Evolutionary conservation across 2,113 vertebrate genomes (phyloP).

Genomic region (Carettochelys insculpta): DNA sequence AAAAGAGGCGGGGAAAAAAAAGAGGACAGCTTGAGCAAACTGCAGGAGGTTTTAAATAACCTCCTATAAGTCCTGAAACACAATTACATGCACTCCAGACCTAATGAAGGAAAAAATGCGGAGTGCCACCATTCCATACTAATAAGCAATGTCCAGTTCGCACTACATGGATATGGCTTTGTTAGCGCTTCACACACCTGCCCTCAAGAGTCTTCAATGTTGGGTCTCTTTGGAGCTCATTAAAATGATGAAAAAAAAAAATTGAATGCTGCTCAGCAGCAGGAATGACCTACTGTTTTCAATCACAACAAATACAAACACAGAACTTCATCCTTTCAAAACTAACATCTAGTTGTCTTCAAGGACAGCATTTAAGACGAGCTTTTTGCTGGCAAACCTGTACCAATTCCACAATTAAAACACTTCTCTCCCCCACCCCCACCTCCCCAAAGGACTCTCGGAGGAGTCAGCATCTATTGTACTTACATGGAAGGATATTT

Average conservation of each 20-base stretch:
- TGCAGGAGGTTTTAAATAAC: neutral
- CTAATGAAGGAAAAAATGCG: neutral
- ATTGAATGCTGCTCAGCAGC: neutral
- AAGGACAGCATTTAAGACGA: neutral
- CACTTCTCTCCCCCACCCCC: neutral
- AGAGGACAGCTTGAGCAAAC: neutral
- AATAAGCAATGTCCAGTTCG: neutral
- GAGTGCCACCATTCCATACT: neutral
- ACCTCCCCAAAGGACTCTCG: fast-evolving
- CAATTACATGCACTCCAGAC: neutral
- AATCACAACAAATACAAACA: neutral
- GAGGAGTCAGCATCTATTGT: fast-evolving
- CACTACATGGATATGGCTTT: fast-evolving
- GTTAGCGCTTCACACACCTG: neutral
- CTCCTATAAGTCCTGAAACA: neutral
- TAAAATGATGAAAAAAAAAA: neutral
- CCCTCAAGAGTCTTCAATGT: neutral
- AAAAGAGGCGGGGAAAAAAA: neutral
- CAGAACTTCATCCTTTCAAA: neutral
- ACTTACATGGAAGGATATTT: slow-evolving; percentile 97
- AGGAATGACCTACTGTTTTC: neutral
- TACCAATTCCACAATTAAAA: neutral
- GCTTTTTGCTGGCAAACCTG: neutral
- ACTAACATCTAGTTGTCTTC: neutral
- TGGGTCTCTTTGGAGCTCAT: neutral